Conservation (phyloP, 2,113 vertebrate species). For the Isichthys henryi region DNA sequence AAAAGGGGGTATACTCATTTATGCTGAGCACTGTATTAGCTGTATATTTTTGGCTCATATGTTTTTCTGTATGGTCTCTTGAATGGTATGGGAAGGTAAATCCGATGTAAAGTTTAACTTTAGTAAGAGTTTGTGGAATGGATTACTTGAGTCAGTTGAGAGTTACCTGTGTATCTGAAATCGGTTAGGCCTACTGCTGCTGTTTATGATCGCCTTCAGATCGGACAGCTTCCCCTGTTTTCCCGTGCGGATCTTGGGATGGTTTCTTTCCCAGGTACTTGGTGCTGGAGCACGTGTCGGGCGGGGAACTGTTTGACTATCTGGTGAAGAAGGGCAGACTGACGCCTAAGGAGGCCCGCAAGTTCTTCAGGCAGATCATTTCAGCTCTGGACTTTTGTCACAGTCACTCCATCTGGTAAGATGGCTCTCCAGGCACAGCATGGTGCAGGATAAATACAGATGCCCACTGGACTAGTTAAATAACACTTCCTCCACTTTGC, state of each 20-base stretch:
- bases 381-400: slow-evolving; percentile 91
- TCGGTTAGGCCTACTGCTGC: neutral
- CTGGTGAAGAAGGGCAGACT: slow-evolving; percentile 85
- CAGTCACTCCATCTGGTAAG: slow-evolving; percentile 87
- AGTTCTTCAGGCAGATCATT: slow-evolving; percentile 92
- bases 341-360: slow-evolving; percentile 84
- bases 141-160: neutral
- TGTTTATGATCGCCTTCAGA: neutral
- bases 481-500: neutral
- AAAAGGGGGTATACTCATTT: neutral
- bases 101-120: neutral
- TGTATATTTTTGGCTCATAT: neutral
- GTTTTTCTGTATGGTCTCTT: neutral
- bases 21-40: neutral
- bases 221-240: neutral
- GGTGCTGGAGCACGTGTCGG: slow-evolving; percentile 86
- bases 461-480: neutral
- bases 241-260: neutral
- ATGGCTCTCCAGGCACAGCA: neutral
- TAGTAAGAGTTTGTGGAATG: neutral
- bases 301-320: slow-evolving; percentile 87
- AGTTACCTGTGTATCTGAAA: neutral
- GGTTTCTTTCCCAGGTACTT: slow-evolving; percentile 64
- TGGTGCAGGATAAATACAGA: neutral
- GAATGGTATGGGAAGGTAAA: neutral